These are phyloP conservation scores for Seira sanloemensis DNA, from an alignment of 2,888 invertebrate species.

Conservation along the genomic window DNA sequence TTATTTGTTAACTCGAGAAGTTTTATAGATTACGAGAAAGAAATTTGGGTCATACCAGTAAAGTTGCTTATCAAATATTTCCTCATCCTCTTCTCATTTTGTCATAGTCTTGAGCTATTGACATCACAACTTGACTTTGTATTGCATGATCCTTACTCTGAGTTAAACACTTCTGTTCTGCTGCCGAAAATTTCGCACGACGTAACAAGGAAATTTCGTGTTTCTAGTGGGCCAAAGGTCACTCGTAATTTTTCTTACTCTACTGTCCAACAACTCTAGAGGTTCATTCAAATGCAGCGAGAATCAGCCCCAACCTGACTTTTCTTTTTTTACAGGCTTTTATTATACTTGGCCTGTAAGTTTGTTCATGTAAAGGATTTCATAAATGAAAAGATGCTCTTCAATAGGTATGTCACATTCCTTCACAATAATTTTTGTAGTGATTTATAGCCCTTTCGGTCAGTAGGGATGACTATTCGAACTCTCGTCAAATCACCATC, in stretches of 20 bases:
- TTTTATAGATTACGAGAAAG: no score
- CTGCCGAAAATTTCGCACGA: not conserved
- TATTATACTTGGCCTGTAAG: no score
- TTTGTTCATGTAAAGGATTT: no score
- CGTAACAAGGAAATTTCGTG: not conserved
- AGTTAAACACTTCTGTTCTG: not conserved
- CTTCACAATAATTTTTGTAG: not conserved
- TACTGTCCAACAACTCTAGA: slow-evolving; percentile 1
- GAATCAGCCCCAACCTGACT: not conserved
- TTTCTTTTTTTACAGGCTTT: no score
- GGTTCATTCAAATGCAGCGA: not conserved
- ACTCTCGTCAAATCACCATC: slow-evolving; percentile 54
- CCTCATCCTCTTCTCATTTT: not conserved
- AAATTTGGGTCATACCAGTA: not conserved
- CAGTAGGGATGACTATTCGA: slow-evolving; percentile 46
- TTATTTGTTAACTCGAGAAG: not conserved
- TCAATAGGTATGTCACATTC: not conserved
- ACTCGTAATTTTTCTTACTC: slow-evolving; percentile 43
- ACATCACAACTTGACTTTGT: not conserved
- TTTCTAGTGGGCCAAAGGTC: slow-evolving; percentile 30
- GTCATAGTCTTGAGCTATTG: not conserved
- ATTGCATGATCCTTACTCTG: not conserved
- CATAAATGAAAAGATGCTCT: not conserved
- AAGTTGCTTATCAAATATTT: not conserved
- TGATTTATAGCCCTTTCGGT: slow-evolving; percentile 51